phyloP scores from a whole-genome alignment of 2,888 invertebrate genomes.

The Tinea semifulvella region DNA sequence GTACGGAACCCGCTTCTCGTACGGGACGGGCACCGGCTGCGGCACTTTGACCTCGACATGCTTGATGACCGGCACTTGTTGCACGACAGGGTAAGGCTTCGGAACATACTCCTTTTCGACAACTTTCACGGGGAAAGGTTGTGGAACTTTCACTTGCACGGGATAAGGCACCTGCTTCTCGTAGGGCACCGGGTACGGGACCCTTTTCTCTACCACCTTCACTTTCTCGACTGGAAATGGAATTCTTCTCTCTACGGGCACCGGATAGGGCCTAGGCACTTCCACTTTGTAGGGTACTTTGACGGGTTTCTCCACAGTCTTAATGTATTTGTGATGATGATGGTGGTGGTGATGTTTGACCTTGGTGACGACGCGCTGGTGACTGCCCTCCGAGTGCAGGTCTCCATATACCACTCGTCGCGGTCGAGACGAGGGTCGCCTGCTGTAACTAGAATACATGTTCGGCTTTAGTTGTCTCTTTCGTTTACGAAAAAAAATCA shows the following conservation, averaged over 20 bases:
- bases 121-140: constrained; percentile 59
- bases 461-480: constrained; percentile 36
- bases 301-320: constrained; percentile 66
- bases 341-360: constrained; percentile 72
- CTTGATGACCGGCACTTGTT: constrained; percentile 48
- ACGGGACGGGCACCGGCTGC: constrained; percentile 42
- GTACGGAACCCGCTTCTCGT: constrained; percentile 52
- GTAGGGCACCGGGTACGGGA: constrained; percentile 50
- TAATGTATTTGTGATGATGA: constrained; percentile 71
- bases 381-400: constrained; percentile 36
- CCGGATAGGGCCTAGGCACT: constrained; percentile 65
- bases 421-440: constrained; percentile 27
- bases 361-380: constrained; percentile 40
- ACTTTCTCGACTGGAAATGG: constrained; percentile 42
- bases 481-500: constrained; percentile 36
- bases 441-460: constrained; percentile 41
- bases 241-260: constrained; percentile 50
- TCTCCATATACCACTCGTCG: constrained; percentile 31
- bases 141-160: constrained; percentile 50
- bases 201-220: constrained; percentile 34
- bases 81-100: constrained; percentile 54
- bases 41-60: constrained; percentile 53
- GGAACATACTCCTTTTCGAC: constrained; percentile 58
- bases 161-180: constrained; percentile 57
- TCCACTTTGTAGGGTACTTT: constrained; percentile 60